Base-by-base conservation (phyloP, 35 echinoderm and acorn worm genomes). In the Acanthaster planci region DNA sequence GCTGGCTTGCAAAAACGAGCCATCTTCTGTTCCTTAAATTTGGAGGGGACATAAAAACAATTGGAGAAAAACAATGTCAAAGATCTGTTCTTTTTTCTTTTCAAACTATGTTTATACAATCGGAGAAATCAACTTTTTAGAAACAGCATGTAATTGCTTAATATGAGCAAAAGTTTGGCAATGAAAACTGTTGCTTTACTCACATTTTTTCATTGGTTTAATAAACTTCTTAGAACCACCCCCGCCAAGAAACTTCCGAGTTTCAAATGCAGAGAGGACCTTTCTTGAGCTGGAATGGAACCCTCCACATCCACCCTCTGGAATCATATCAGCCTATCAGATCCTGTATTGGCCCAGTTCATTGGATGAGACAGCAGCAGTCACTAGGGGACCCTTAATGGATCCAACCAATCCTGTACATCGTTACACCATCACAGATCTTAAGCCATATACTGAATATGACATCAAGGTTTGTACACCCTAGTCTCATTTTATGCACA, bases 291-390 rank as follows among this genome's bases (percentile, higher is more conserved):
- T 72, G 10, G 14, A 26, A 72, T 72, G 64, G 64, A 34, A 72
- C 15, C 2, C 64, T 2, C 64, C 64, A 34, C 21, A 30, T 21
- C 64, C 64, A 21, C 23, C 26, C 64, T 31, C 64, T 72, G 64
- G 64, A 72, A 29, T 72, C 30, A 6, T 72, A 72, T 72, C 64
- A 29, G 64, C 64, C 19, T 72, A 72, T 26, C 64, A 72, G 64
- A 31, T 72, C 34, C 22, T 6, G 64, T 72, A 72, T 72, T 72
- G 64, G 64, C 2, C 0, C 34, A 31, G 26, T 8, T 7, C 7
- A 72, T 72, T 72, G 29, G 64, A 72, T 36, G 64, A 72, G 64
- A 35, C 2, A 14, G 22, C 30, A 3, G 64, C 64, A 7, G 64
- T 5, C 30, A 0, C 29, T 29, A 34, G 22, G 30, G 64, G 30